These are phyloP conservation scores for Eulemur albifrons DNA, from an alignment of 2,797 vertebrate species.

Conservation along the genomic window DNA sequence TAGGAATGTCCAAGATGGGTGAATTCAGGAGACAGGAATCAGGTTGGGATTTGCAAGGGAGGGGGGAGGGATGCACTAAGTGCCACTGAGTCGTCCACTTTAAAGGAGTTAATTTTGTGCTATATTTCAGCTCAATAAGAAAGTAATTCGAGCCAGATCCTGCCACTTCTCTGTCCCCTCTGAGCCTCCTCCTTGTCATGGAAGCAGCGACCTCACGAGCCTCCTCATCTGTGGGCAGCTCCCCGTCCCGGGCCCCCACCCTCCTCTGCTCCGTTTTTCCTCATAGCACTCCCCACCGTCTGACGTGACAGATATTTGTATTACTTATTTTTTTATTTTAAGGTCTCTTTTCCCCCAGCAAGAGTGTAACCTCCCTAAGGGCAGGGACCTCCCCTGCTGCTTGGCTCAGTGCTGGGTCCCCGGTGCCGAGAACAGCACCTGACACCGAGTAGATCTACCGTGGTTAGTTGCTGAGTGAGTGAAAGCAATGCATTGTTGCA, in stretches of 20 bases:
- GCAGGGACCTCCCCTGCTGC: too few species aligned
- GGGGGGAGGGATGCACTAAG: not conserved
- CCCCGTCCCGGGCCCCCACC: fast-evolving
- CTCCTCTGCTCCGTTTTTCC: too few species aligned
- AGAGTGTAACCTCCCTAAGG: not conserved
- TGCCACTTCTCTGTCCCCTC: not conserved
- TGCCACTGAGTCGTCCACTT: not conserved
- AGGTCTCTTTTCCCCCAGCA: not conserved
- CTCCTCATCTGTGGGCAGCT: not conserved
- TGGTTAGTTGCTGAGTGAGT: not conserved
- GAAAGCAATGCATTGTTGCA: fast-evolving
- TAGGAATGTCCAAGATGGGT: fast-evolving
- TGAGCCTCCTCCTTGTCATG: too few species aligned
- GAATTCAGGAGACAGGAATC: not conserved
- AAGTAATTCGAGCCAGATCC: too few species aligned
- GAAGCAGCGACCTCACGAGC: not conserved
- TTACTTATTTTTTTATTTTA: not conserved
- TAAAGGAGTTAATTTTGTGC: too few species aligned
- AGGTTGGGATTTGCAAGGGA: too few species aligned
- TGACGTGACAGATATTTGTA: not conserved
- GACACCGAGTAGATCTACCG: fast-evolving
- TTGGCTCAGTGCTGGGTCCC: not conserved
- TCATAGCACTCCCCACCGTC: not conserved
- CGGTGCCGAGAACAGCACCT: fast-evolving
- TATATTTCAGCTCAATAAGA: not conserved